A percentile compares a stretch with the other conserved stretches of the same genome.
These are phyloP conservation scores for Sylvia atricapilla DNA, from an alignment of 2,113 vertebrate genomes.

Conservation along the genomic window DNA sequence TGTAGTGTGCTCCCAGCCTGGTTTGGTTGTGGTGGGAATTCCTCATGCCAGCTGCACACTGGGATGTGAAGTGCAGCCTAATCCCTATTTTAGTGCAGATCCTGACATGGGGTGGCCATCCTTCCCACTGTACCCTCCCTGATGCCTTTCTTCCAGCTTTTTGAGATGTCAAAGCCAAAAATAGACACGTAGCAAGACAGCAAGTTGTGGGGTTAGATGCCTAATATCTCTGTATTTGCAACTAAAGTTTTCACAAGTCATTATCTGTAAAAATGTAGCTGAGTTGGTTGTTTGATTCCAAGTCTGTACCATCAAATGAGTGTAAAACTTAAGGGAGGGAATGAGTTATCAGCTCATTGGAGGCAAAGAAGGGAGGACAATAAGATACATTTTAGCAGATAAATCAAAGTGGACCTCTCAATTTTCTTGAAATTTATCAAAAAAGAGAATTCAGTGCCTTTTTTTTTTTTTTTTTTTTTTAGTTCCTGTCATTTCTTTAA, in stretches of 20 bases:
- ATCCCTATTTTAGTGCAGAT: neutral
- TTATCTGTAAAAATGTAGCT: neutral
- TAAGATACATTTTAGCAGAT: neutral
- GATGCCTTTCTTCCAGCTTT: neutral
- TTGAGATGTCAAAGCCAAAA: neutral
- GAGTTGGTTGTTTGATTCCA: neutral
- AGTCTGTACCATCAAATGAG: neutral
- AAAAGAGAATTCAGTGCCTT: neutral
- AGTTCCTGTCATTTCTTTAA: conserved; percentile 35
- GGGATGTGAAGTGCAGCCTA: neutral
- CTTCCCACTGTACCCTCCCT: neutral
- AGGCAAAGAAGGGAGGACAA: neutral
- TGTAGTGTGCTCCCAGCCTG: fast-evolving
- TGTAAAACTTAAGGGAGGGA: neutral
- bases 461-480: neutral
- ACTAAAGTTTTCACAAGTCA: neutral
- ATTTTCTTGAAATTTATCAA: conserved; percentile 19
- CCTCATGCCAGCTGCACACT: neutral
- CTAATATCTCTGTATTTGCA: neutral
- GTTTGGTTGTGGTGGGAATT: neutral
- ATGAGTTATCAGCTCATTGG: neutral
- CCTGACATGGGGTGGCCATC: neutral
- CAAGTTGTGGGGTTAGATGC: neutral
- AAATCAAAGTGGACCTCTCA: neutral
- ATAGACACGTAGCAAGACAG: fast-evolving